Percentiles rank a stretch among this genome's conserved stretches.
Conservation (phyloP, 2,888 invertebrate genomes). For the Meta bourneti region DNA sequence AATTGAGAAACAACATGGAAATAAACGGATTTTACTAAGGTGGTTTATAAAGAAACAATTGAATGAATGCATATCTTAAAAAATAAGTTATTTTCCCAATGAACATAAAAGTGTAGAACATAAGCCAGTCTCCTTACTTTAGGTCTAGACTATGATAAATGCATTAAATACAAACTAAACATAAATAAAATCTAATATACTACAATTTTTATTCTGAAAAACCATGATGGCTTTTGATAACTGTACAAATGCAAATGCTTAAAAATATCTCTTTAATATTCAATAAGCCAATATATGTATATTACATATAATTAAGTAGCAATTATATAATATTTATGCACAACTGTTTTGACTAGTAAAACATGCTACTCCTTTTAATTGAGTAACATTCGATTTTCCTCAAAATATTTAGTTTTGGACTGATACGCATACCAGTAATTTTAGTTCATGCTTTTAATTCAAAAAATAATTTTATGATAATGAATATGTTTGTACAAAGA, state of each 20-base stretch:
- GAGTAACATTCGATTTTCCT: constrained; percentile 2
- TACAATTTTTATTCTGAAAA: constrained; percentile 1
- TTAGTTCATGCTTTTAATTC: constrained; percentile 25
- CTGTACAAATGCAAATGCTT: background rate
- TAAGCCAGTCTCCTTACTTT: no score
- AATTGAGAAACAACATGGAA: no score
- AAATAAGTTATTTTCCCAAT: no score
- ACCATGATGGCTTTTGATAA: background rate
- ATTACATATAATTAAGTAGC: constrained; percentile 70
- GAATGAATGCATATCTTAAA: no score
- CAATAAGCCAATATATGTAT: constrained; percentile 33
- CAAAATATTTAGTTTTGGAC: constrained; percentile 22
- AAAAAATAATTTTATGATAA: constrained; percentile 33
- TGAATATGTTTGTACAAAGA: background rate
- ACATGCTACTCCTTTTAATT: constrained; percentile 33
- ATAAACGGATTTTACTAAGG: no score
- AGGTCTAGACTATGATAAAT: background rate
- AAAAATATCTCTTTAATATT: background rate
- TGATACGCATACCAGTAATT: constrained; percentile 23
- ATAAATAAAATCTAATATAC: constrained; percentile 18
- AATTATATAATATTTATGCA: constrained; percentile 52
- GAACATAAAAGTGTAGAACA: no score
- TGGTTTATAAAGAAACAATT: no score
- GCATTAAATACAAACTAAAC: constrained; percentile 1
- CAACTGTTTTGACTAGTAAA: constrained; percentile 70